phyloP scores from a whole-genome alignment of 2,113 vertebrate species.

The Muntiacus muntjak region DNA sequence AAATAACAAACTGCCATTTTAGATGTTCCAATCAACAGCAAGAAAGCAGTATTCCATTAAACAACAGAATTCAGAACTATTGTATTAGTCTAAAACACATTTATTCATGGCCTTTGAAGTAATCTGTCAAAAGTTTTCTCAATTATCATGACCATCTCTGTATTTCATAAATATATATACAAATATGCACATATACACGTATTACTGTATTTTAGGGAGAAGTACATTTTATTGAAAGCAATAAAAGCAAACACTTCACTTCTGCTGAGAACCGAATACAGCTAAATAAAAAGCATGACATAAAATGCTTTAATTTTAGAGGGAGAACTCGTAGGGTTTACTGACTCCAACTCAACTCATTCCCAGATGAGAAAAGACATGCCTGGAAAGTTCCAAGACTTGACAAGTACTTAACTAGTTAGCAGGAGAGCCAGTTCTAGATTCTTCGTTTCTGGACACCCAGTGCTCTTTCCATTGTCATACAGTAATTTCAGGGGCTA shows the following conservation, averaged over 20 bases:
- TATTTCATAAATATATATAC: conserved; percentile 10
- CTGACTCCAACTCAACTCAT: not conserved
- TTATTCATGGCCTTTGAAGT: conserved; percentile 17
- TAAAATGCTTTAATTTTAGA: not conserved
- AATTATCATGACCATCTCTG: not conserved
- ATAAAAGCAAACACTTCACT: not conserved
- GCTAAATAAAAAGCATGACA: not conserved
- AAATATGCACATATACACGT: not conserved
- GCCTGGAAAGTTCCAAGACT: not conserved
- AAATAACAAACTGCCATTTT: conserved; percentile 25
- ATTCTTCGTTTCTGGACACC: not conserved
- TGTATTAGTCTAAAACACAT: not conserved
- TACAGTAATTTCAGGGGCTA: conserved; percentile 25
- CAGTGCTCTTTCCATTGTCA: conserved; percentile 4
- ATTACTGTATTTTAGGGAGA: not conserved
- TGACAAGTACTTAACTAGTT: not conserved
- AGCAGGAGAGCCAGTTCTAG: not conserved
- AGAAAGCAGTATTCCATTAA: conserved; percentile 14
- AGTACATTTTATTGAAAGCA: conserved; percentile 17
- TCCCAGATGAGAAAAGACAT: not conserved
- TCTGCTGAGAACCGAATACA: not conserved
- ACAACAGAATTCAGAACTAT: conserved; percentile 20
- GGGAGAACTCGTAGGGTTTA: not conserved
- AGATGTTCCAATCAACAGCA: not conserved
- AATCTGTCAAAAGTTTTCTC: not conserved